phyloP scores from a whole-genome alignment of 2,113 vertebrate genomes.

The Scomber scombrus region DNA sequence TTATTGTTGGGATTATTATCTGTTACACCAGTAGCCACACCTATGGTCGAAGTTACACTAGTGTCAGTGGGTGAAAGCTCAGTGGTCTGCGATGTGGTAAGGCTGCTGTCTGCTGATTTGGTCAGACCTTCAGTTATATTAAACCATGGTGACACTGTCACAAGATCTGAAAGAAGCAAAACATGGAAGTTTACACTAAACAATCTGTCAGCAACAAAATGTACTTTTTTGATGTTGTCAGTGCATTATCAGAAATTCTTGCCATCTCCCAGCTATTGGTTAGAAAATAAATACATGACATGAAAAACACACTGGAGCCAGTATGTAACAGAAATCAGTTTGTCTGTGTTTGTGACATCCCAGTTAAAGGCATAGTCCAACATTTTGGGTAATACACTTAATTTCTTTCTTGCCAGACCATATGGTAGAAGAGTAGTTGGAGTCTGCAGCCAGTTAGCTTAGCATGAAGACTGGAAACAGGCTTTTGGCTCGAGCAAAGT shows the following conservation, averaged over 20 bases:
- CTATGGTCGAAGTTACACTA: background rate
- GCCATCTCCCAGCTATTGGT: no score
- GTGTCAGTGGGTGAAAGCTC: background rate
- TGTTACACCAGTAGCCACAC: background rate
- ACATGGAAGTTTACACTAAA: background rate
- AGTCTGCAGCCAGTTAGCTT: background rate
- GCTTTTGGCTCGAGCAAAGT: no score
- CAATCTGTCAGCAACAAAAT: background rate
- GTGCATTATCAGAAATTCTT: background rate
- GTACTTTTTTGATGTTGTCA: background rate
- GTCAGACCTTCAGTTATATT: background rate
- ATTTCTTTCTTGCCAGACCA: background rate
- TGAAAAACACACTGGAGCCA: background rate
- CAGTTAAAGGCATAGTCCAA: background rate
- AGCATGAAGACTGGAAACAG: no score
- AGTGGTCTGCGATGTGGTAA: background rate
- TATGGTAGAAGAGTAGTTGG: no score
- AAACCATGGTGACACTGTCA: background rate
- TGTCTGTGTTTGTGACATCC: background rate
- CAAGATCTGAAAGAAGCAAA: slow-evolving; percentile 39
- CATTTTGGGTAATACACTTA: background rate
- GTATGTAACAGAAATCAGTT: background rate
- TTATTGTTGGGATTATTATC: background rate
- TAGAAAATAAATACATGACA: background rate
- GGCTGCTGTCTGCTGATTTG: background rate